These are phyloP conservation scores for Stenichneumon culpator DNA, from an alignment of 2,888 invertebrate species.

Conservation along the genomic window DNA sequence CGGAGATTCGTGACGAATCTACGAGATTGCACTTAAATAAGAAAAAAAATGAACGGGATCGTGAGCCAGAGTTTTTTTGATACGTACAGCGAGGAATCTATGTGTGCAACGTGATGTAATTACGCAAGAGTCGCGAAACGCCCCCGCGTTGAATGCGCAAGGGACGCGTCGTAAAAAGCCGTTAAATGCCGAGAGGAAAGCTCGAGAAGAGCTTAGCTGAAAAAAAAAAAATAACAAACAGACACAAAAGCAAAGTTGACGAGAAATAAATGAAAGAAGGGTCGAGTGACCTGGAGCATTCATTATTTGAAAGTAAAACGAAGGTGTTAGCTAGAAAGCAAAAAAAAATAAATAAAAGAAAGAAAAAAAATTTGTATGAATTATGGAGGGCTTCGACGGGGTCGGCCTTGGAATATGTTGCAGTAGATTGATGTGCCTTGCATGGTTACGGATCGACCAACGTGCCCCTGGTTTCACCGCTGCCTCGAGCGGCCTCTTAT, in stretches of 20 bases:
- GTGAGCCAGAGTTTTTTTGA: not conserved
- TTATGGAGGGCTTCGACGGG: not conserved
- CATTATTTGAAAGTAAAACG: not conserved
- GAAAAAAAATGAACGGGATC: constrained; percentile 4
- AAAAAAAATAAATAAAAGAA: not conserved
- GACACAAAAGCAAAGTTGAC: not conserved
- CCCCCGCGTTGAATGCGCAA: not conserved
- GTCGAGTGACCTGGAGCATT: not conserved
- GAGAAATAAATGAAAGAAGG: not conserved
- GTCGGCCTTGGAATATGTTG: not conserved
- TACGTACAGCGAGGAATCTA: not conserved
- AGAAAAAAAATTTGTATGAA: not conserved
- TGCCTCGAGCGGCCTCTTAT: not conserved
- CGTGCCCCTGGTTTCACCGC: not conserved
- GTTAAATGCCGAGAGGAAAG: not conserved
- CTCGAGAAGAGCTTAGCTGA: not conserved
- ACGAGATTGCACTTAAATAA: constrained; percentile 1
- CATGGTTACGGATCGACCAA: not conserved
- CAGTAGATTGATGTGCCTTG: not conserved
- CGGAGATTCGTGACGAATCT: constrained; percentile 15
- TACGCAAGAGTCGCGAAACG: constrained; percentile 7
- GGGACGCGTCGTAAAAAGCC: not conserved
- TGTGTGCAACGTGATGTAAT: not conserved
- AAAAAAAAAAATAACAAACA: not conserved
- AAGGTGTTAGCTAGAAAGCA: not conserved